phyloP scores from a whole-genome alignment of 2,797 vertebrate species.

The Tympanoctomys barrerae region DNA sequence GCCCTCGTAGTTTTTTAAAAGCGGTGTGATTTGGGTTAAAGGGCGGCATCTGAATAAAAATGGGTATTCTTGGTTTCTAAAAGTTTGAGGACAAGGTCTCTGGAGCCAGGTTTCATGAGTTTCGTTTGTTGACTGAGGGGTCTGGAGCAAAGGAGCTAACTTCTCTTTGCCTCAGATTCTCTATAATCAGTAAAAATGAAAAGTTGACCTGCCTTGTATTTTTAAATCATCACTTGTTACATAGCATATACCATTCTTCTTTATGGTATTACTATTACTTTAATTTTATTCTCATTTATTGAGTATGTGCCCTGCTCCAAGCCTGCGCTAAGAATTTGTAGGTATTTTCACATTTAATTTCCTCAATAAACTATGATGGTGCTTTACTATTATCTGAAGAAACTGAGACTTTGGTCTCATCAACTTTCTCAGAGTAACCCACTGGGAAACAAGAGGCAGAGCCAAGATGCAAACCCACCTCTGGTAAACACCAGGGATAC shows the following conservation, averaged over 20 bases:
- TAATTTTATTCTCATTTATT: neutral
- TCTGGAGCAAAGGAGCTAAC: neutral
- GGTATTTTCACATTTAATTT: neutral
- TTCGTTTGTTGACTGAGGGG: neutral
- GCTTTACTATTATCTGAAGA: neutral
- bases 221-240: neutral
- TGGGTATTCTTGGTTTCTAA: neutral
- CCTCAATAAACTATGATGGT: neutral
- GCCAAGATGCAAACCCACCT: neutral
- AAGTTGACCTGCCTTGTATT: neutral
- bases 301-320: neutral
- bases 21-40: neutral
- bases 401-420: neutral
- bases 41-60: neutral
- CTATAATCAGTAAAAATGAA: neutral
- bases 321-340: neutral
- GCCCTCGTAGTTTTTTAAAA: neutral
- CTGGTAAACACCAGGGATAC: neutral
- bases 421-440: neutral
- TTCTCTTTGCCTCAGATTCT: conserved; percentile 3
- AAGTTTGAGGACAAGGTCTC: neutral
- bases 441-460: neutral
- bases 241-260: neutral
- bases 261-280: neutral
- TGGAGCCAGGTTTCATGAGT: neutral